Conservation (phyloP, 1,140 invertebrate species). For the Temnothorax nylanderi region DNA sequence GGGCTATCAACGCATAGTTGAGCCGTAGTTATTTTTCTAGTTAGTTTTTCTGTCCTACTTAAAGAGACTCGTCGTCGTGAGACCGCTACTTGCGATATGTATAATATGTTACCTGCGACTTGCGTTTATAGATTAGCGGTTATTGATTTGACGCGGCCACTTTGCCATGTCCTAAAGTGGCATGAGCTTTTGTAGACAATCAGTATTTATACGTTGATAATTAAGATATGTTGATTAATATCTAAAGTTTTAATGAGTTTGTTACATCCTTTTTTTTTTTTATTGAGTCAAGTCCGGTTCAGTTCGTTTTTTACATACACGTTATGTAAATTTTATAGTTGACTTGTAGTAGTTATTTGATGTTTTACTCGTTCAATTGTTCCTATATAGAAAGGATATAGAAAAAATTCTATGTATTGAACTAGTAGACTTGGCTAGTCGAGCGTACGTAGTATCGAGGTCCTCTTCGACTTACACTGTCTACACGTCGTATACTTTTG, state of each 20-base stretch:
- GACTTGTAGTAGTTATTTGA: conserved; percentile 30
- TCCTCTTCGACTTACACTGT: conserved; percentile 4
- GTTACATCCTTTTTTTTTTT: conserved; percentile 26
- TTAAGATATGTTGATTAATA: conserved; percentile 41
- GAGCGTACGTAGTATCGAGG: conserved; percentile 26
- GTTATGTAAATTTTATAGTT: conserved; percentile 34
- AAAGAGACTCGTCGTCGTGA: conserved; percentile 26
- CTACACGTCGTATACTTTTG: not conserved
- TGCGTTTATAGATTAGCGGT: conserved; percentile 8
- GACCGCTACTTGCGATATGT: not conserved
- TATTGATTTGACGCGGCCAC: conserved; percentile 29
- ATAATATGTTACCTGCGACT: conserved; percentile 3
- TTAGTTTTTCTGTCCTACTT: conserved; percentile 40
- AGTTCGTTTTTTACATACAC: conserved; percentile 34
- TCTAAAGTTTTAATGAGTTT: conserved; percentile 52
- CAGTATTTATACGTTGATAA: conserved; percentile 52
- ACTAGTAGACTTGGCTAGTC: conserved; percentile 34
- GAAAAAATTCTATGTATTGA: conserved; percentile 5
- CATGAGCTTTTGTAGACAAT: conserved; percentile 34
- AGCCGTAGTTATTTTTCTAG: conserved; percentile 41
- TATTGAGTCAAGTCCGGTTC: not conserved
- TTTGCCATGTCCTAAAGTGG: conserved; percentile 24
- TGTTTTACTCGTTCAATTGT: conserved; percentile 46
- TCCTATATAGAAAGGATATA: conserved; percentile 43
- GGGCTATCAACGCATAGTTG: conserved; percentile 1